A percentile compares a stretch with the other conserved stretches of the same genome.
Evolutionary conservation across 1,140 invertebrate genomes (phyloP).

Genomic region (Globodera rostochiensis): DNA sequence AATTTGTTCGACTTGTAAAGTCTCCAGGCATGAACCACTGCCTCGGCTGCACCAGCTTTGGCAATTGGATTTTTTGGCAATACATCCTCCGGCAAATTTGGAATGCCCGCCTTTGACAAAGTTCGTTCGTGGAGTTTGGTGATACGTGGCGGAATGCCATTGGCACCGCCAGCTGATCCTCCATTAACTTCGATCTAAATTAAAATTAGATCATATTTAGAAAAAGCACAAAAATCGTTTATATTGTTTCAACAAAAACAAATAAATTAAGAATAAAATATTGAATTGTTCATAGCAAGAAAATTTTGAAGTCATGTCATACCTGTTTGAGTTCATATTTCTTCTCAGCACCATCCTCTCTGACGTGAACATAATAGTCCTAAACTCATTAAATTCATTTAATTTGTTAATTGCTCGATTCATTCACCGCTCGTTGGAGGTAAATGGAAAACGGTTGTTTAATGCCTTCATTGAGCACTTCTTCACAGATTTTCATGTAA

Average conservation of each 20-base stretch:
- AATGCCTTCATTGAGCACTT: slow-evolving; percentile 46
- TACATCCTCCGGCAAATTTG: slow-evolving; percentile 22
- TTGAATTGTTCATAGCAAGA: too few species aligned
- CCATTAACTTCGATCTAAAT: slow-evolving; percentile 89
- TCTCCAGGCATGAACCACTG: slow-evolving; percentile 55
- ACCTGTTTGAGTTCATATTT: slow-evolving; percentile 58
- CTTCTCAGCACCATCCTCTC: background rate
- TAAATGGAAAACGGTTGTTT: slow-evolving; percentile 49
- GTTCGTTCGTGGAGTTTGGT: slow-evolving; percentile 68
- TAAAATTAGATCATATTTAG: too few species aligned
- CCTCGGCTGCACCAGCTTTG: slow-evolving; percentile 45
- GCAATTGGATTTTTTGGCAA: slow-evolving; percentile 55
- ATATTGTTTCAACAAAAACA: too few species aligned
- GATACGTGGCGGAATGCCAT: slow-evolving; percentile 76
- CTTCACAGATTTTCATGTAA: slow-evolving; percentile 55
- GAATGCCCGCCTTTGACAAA: slow-evolving; percentile 37
- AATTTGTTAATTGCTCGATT: background rate
- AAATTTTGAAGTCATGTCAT: background rate
- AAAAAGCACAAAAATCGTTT: too few species aligned
- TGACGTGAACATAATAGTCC: slow-evolving; percentile 55
- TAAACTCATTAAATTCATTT: background rate
- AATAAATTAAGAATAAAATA: too few species aligned
- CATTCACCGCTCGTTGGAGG: slow-evolving; percentile 59
- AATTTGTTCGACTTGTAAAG: background rate
- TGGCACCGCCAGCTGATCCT: slow-evolving; percentile 87